Conservation (phyloP, 2,797 vertebrate genomes). For the Graptemys geographica region DNA sequence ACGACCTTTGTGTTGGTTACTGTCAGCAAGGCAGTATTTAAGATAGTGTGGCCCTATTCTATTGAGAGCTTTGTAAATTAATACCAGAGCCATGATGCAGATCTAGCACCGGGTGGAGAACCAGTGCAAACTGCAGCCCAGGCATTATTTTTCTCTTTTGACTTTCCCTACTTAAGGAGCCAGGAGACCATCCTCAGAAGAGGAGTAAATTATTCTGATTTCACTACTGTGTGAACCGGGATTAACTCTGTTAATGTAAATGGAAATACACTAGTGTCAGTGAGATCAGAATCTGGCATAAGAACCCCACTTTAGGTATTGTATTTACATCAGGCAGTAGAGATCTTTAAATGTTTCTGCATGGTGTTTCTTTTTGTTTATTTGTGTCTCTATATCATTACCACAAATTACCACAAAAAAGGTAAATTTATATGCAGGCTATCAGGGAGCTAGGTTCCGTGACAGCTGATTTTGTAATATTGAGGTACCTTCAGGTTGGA, state of each 20-base stretch:
- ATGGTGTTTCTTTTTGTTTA: neutral
- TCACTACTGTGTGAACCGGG: neutral
- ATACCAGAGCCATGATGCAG: neutral
- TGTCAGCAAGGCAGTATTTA: neutral
- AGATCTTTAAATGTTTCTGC: neutral
- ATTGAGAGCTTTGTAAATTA: neutral
- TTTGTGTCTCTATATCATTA: neutral
- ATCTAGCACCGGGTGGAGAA: neutral
- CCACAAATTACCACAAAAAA: neutral
- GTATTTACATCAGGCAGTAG: neutral
- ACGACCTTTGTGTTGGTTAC: neutral
- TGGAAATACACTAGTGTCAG: neutral
- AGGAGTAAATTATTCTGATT: neutral
- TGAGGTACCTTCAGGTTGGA: neutral
- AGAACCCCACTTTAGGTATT: neutral
- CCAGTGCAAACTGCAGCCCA: neutral
- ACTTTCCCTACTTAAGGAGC: slow-evolving; percentile 11
- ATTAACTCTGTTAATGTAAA: neutral
- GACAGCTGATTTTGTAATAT: neutral
- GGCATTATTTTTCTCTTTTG: neutral
- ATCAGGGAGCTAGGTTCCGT: neutral
- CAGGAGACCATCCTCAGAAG: neutral
- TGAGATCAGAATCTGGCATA: neutral
- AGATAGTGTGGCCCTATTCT: neutral
- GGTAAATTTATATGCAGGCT: neutral